A percentile compares a stretch with the other conserved stretches of the same genome.
phyloP scores from a whole-genome alignment of 1,140 invertebrate species.

The Drosophila kikkawai region DNA sequence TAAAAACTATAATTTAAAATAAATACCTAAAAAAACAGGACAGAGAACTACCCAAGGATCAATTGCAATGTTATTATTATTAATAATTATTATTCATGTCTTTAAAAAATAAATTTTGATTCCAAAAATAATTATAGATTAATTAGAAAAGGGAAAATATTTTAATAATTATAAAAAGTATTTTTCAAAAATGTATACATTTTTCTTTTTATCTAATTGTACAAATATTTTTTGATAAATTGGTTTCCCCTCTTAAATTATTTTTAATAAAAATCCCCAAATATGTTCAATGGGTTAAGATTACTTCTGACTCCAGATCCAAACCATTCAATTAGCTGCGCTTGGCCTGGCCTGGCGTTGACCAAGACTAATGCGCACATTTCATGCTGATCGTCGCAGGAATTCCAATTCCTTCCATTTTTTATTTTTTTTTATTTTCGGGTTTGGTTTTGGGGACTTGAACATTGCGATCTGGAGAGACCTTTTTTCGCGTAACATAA shows the following conservation, averaged over 20 bases:
- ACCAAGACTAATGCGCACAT: conserved; percentile 60
- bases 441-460: not conserved
- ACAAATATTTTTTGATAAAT: not conserved
- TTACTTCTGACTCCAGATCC: conserved; percentile 5
- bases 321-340: conserved; percentile 48
- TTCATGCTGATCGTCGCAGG: conserved; percentile 62
- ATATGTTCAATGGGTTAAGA: conserved; percentile 25
- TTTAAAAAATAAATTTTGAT: not conserved
- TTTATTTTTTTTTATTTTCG: conserved; percentile 3
- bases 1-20: not conserved
- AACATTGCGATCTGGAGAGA: conserved; percentile 8
- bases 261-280: too few relatives aligned
- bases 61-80: too few relatives aligned
- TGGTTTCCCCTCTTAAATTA: not conserved
- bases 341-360: conserved; percentile 35
- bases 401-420: conserved; percentile 39
- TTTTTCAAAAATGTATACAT: too few relatives aligned
- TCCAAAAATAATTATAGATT: not conserved
- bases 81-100: too few relatives aligned
- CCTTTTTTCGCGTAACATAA: conserved; percentile 49
- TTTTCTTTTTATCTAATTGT: too few relatives aligned
- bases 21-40: too few relatives aligned
- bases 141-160: not conserved
- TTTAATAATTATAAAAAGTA: not conserved
- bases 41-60: not conserved